Percentiles rank a stretch among this genome's conserved stretches.
phyloP scores from a whole-genome alignment of 2,113 vertebrate genomes.

The Piprites chloris region DNA sequence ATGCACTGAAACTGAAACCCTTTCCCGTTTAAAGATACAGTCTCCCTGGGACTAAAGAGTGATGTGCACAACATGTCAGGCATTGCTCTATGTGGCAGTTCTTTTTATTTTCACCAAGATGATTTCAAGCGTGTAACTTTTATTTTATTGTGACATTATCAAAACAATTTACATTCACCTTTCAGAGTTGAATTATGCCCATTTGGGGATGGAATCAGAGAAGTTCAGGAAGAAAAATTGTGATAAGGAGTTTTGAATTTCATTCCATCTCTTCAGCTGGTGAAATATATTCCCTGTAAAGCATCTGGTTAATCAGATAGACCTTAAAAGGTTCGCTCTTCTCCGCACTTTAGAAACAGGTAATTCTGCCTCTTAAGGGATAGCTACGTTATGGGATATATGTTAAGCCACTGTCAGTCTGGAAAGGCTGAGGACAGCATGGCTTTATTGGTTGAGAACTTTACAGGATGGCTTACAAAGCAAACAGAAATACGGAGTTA shows the following conservation, averaged over 20 bases:
- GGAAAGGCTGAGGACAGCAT: neutral
- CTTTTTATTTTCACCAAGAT: conserved; percentile 2
- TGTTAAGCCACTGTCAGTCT: neutral
- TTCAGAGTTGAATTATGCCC: neutral
- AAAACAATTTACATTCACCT: neutral
- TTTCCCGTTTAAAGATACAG: neutral
- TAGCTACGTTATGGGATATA: neutral
- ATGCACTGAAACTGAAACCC: neutral
- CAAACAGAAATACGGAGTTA: neutral
- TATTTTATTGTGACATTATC: neutral
- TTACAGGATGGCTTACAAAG: neutral
- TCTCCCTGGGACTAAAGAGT: neutral
- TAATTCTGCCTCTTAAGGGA: neutral
- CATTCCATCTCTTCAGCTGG: neutral
- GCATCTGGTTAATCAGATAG: neutral
- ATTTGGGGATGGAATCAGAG: neutral
- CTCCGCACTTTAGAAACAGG: neutral
- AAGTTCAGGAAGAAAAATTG: neutral
- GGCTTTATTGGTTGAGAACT: neutral
- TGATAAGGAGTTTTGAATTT: neutral
- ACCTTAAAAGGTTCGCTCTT: neutral
- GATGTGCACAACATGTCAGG: neutral
- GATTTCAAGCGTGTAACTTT: neutral
- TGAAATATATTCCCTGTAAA: neutral
- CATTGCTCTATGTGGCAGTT: neutral